Conservation (phyloP, 30 jellyfish, hydroid and myxozoan genomes). For the Mastigias papua region DNA sequence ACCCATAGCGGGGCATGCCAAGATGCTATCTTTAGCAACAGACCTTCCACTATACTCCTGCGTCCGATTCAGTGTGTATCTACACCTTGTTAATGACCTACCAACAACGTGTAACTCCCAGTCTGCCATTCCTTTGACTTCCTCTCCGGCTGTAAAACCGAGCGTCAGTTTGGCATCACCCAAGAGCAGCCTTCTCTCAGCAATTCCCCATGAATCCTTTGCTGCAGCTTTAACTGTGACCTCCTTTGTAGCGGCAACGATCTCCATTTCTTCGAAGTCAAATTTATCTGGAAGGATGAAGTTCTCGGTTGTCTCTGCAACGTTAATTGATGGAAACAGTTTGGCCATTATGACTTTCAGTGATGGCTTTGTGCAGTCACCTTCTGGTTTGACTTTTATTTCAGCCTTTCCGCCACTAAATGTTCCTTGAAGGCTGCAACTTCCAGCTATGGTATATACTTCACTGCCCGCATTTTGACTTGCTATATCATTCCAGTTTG, state of each 20-base stretch:
- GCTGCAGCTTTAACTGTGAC: constrained; percentile 37
- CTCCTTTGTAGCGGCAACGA: constrained; percentile 21
- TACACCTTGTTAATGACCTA: not conserved
- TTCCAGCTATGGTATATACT: constrained; percentile 42
- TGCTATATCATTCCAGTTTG: constrained; percentile 7
- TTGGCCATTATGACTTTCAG: constrained; percentile 24
- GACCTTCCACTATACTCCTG: too few species aligned
- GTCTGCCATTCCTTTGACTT: constrained; percentile 5
- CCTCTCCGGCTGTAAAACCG: constrained; percentile 48
- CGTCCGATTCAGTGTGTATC: too few species aligned
- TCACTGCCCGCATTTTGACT: constrained; percentile 16
- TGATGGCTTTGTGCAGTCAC: constrained; percentile 62
- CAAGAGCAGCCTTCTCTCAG: constrained; percentile 46
- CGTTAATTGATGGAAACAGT: constrained; percentile 53
- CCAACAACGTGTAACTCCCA: constrained; percentile 56
- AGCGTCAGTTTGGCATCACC: constrained; percentile 42
- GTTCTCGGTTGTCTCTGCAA: constrained; percentile 30
- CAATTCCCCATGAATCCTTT: constrained; percentile 39
- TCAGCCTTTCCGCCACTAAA: constrained; percentile 6
- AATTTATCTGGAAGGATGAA: constrained; percentile 61
- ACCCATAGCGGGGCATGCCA: too few species aligned
- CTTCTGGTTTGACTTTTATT: constrained; percentile 16
- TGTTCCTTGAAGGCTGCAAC: constrained; percentile 33
- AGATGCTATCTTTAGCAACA: too few species aligned
- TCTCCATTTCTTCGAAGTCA: constrained; percentile 30